A percentile compares a stretch with the other conserved stretches of the same genome.
phyloP scores from a whole-genome alignment of 2,113 vertebrate species.

The Equus quagga region DNA sequence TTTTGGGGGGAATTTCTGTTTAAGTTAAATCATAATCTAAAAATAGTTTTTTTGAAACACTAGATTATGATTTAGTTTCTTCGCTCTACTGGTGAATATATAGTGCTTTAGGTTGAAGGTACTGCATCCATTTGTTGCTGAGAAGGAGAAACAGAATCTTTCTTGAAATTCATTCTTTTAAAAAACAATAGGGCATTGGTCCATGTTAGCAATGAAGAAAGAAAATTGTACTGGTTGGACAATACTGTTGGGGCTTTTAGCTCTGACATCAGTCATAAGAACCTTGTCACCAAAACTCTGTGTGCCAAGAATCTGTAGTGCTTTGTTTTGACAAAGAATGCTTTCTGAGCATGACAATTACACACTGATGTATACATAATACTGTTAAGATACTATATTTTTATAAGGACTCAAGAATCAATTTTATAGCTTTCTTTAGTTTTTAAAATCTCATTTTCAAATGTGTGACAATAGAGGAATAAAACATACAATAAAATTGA shows the following conservation, averaged over 20 bases:
- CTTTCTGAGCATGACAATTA: not conserved
- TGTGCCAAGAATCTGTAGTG: not conserved
- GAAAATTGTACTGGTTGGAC: not conserved
- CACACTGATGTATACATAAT: not conserved
- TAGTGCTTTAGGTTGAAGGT: conserved; percentile 37
- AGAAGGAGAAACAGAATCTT: conserved; percentile 9
- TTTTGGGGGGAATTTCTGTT: not conserved
- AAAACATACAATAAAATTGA: not conserved
- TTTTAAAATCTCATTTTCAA: conserved; percentile 24
- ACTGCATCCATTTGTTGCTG: not conserved
- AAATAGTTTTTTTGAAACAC: conserved; percentile 37
- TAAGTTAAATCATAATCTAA: not conserved
- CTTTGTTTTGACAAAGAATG: not conserved
- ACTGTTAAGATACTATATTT: not conserved
- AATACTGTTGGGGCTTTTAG: not conserved
- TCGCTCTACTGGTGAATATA: not conserved
- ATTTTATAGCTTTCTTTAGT: not conserved
- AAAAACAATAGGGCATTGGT: not conserved
- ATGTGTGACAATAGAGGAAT: not conserved
- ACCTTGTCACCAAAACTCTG: not conserved
- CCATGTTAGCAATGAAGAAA: not conserved
- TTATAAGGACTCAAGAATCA: not conserved
- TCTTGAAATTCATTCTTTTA: not conserved
- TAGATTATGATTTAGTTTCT: not conserved
- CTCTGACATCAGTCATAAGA: not conserved